Conservation (phyloP, 2,797 vertebrate genomes). For the Brotula barbata region DNA sequence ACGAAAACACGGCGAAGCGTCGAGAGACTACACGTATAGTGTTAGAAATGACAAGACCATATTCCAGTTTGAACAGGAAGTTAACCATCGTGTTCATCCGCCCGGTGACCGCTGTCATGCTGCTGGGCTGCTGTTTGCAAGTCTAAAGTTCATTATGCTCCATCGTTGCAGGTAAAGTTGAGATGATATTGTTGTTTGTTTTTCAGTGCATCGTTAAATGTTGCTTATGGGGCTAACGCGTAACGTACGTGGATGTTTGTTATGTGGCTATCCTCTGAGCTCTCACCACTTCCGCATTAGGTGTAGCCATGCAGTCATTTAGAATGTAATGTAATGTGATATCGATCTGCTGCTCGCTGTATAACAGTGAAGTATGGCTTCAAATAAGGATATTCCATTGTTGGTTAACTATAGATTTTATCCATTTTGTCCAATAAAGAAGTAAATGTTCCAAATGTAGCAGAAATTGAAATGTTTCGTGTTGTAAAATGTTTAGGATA, state of each 20-base stretch:
- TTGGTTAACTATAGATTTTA: too few species aligned
- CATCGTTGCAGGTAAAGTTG: constrained; percentile 40
- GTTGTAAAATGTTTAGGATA: too few species aligned
- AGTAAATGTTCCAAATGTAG: too few species aligned
- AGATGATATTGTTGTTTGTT: constrained; percentile 6
- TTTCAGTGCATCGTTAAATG: neutral
- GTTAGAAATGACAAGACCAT: too few species aligned
- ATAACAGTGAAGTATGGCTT: too few species aligned
- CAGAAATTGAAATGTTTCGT: too few species aligned
- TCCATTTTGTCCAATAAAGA: too few species aligned
- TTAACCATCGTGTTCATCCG: neutral
- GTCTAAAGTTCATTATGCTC: constrained; percentile 56
- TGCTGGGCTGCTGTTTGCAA: constrained; percentile 15
- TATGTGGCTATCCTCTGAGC: neutral
- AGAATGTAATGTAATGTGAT: too few species aligned
- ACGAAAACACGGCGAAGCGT: neutral
- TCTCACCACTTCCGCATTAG: constrained; percentile 7
- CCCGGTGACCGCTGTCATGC: neutral
- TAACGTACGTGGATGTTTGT: neutral
- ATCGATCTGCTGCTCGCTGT: too few species aligned
- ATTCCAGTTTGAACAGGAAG: neutral
- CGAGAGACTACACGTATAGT: neutral
- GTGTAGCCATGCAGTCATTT: neutral
- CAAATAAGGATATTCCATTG: too few species aligned
- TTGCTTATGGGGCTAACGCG: too few species aligned